These are phyloP conservation scores for Temnothorax unifasciatus DNA, from an alignment of 2,888 invertebrate genomes.

Conservation along the genomic window DNA sequence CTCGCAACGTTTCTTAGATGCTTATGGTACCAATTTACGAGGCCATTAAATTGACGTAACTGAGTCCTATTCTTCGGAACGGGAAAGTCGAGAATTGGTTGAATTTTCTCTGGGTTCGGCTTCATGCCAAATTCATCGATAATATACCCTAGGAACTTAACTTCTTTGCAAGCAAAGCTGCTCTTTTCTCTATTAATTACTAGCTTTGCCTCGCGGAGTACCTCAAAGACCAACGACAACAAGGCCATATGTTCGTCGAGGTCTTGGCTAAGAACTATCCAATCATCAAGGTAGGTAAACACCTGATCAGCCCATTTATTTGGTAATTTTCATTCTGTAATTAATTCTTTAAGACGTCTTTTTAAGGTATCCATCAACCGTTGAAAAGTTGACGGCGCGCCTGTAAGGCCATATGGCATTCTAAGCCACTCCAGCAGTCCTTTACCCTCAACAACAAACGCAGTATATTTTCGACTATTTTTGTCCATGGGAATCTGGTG, in stretches of 20 bases:
- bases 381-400: not conserved
- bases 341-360: not conserved
- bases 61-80: not conserved
- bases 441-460: not conserved
- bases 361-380: not conserved
- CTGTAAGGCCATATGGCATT: not conserved
- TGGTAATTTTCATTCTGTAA: not conserved
- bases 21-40: not conserved
- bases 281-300: not conserved
- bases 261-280: not conserved
- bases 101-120: not conserved
- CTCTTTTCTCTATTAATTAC: not conserved
- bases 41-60: not conserved
- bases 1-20: not conserved
- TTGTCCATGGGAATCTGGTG: not conserved
- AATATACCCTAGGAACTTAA: not conserved
- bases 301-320: not conserved
- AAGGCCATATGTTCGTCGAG: not conserved
- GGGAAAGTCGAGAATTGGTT: not conserved
- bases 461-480: not conserved
- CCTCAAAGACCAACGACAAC: not conserved
- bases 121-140: not conserved
- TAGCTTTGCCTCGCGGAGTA: not conserved
- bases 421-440: not conserved
- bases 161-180: not conserved